These are phyloP conservation scores for Bradypodion pumilum DNA, from an alignment of 2,797 vertebrate genomes.

Conservation along the genomic window DNA sequence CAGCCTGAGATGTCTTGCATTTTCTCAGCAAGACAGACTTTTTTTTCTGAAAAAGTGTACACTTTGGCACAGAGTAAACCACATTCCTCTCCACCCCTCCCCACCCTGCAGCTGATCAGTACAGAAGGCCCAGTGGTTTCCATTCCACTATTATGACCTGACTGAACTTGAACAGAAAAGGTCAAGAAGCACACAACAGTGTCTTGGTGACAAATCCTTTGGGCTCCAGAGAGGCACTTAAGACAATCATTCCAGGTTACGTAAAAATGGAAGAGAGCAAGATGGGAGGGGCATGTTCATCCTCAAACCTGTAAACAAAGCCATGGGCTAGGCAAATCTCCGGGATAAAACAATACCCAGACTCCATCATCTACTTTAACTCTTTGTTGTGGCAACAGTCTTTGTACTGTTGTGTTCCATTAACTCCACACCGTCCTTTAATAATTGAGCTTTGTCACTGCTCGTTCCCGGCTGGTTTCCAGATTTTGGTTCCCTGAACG, in stretches of 20 bases:
- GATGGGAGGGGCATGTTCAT: slow-evolving; percentile 47
- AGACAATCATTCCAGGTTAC: slow-evolving; percentile 50
- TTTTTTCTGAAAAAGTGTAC: slow-evolving; percentile 7
- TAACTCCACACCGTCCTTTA: slow-evolving; percentile 65
- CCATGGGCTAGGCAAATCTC: slow-evolving; percentile 48
- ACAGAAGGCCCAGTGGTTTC: slow-evolving; percentile 37
- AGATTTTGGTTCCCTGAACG: slow-evolving; percentile 87
- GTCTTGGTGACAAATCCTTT: slow-evolving; percentile 37
- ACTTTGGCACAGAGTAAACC: slow-evolving; percentile 65
- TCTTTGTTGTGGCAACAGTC: slow-evolving; percentile 44
- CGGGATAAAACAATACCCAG: slow-evolving; percentile 46
- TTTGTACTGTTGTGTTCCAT: neutral
- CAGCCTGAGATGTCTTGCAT: slow-evolving; percentile 55
- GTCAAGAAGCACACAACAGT: slow-evolving; percentile 17
- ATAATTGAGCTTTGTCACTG: slow-evolving; percentile 91
- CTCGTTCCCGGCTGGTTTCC: slow-evolving; percentile 88
- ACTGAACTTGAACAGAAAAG: slow-evolving; percentile 42
- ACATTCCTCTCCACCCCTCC: slow-evolving; percentile 33
- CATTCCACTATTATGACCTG: slow-evolving; percentile 34
- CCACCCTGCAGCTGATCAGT: slow-evolving; percentile 26
- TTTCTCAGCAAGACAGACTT: slow-evolving; percentile 51
- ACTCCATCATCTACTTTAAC: slow-evolving; percentile 40
- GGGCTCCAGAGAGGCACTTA: slow-evolving; percentile 69
- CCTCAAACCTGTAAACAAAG: slow-evolving; percentile 49
- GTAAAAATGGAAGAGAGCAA: slow-evolving; percentile 50